Evolutionary conservation across 2,888 invertebrate genomes (phyloP).

Genomic region (Stratiomys singularior): DNA sequence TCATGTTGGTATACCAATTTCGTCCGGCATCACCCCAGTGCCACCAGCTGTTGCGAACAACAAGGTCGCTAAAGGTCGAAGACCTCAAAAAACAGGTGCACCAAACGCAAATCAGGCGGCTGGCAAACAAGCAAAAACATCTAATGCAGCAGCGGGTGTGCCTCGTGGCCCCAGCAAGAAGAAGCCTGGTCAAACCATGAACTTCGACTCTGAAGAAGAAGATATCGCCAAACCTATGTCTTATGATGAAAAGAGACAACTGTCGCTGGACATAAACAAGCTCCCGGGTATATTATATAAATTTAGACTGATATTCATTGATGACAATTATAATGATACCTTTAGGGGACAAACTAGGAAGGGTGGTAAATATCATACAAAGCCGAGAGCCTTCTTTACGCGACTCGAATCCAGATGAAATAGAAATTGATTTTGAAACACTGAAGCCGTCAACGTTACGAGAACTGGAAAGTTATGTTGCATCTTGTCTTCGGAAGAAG

Average conservation of each 20-base stretch:
- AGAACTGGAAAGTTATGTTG: conserved; percentile 97
- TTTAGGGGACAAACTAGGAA: conserved; percentile 98
- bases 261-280: conserved; percentile 98
- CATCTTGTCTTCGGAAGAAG: conserved; percentile 98
- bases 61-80: conserved; percentile 64
- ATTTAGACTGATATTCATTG: no score
- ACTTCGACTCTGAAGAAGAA: conserved; percentile 94
- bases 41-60: conserved; percentile 58
- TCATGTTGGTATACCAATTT: conserved; percentile 54
- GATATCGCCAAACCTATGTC: conserved; percentile 99
- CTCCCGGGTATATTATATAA: conserved; percentile 97
- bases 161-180: conserved; percentile 74
- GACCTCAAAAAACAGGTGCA: conserved; percentile 61
- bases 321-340: no score
- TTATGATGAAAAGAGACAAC: conserved; percentile 98
- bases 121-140: conserved; percentile 53
- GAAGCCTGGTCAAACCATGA: conserved; percentile 70
- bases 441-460: conserved; percentile 97
- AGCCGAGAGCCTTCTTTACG: conserved; percentile 95
- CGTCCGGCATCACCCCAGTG: conserved; percentile 50
- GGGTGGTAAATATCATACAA: conserved; percentile 99
- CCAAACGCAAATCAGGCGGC: conserved; percentile 59
- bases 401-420: conserved; percentile 99
- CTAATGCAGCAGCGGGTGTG: conserved; percentile 56
- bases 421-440: conserved; percentile 99